Conservation (phyloP, 2,113 vertebrate genomes). For the Daphoenositta chrysoptera region DNA sequence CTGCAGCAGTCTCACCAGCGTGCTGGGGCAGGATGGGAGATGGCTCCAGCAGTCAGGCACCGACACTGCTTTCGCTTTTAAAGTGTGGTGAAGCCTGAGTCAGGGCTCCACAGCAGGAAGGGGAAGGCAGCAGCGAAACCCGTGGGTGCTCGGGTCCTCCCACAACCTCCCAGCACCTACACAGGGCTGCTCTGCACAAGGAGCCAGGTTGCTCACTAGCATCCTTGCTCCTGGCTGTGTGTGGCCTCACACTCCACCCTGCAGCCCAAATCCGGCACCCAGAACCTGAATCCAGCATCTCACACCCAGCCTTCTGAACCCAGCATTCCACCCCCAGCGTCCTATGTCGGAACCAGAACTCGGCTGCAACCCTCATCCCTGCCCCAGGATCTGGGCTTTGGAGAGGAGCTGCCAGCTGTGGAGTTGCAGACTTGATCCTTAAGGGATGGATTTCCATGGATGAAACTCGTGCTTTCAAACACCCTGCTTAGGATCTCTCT, state of each 20-base stretch:
- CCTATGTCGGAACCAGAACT: not conserved
- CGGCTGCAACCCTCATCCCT: not conserved
- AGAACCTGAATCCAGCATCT: not conserved
- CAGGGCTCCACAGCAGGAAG: not conserved
- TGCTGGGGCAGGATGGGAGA: not conserved
- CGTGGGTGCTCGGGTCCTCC: not conserved
- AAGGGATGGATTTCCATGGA: not conserved
- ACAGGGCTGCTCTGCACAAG: not conserved
- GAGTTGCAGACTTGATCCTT: not conserved
- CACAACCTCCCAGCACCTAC: not conserved
- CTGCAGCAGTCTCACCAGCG: fast-evolving
- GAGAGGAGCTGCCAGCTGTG: not conserved
- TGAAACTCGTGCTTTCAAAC: not conserved
- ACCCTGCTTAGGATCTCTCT: not conserved
- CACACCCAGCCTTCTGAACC: not conserved
- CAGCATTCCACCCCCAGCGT: not conserved
- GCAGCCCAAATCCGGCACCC: not conserved
- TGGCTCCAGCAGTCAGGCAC: fast-evolving
- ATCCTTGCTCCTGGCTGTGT: fast-evolving
- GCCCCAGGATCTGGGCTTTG: not conserved
- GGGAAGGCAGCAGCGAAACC: not conserved
- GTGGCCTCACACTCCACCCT: not conserved
- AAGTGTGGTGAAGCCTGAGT: not conserved
- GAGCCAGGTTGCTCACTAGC: not conserved
- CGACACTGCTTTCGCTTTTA: not conserved